A percentile compares a stretch with the other conserved stretches of the same genome.
phyloP scores from a whole-genome alignment of 2,888 invertebrate species.

The Lordiphosa andalusiaca region DNA sequence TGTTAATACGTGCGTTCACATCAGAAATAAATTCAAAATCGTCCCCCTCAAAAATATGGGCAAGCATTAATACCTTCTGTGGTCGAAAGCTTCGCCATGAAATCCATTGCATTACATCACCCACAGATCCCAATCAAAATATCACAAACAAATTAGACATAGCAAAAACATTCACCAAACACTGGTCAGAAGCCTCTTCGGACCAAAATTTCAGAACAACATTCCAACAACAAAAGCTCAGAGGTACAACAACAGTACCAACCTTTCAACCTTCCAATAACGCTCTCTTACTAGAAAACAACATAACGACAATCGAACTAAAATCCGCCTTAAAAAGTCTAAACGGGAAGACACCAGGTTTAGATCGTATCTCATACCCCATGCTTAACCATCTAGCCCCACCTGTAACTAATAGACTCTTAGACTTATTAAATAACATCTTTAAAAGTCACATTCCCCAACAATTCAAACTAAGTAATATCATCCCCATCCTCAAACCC shows the following conservation, averaged over 20 bases:
- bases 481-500: conserved; percentile 23
- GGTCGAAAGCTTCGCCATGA: neutral
- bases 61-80: conserved; percentile 1
- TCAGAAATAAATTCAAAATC: neutral
- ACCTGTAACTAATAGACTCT: too few relatives aligned
- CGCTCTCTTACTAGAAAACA: conserved; percentile 5
- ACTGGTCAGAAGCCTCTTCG: conserved; percentile 1
- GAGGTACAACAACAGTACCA: neutral
- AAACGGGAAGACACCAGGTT: neutral
- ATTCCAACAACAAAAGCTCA: conserved; percentile 1
- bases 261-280: conserved; percentile 9
- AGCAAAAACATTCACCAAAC: neutral
- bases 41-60: neutral
- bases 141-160: conserved; percentile 8
- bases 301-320: neutral
- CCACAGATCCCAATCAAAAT: neutral
- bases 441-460: conserved; percentile 3
- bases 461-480: conserved; percentile 16
- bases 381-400: neutral
- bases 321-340: neutral
- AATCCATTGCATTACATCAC: neutral
- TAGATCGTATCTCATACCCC: neutral
- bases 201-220: neutral
- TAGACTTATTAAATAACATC: neutral
- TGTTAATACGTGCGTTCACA: neutral